Evolutionary conservation across 2,888 invertebrate genomes (phyloP), one percentile per base, ranked within the genome.

Genomic region (Lepidonotus clava): DNA sequence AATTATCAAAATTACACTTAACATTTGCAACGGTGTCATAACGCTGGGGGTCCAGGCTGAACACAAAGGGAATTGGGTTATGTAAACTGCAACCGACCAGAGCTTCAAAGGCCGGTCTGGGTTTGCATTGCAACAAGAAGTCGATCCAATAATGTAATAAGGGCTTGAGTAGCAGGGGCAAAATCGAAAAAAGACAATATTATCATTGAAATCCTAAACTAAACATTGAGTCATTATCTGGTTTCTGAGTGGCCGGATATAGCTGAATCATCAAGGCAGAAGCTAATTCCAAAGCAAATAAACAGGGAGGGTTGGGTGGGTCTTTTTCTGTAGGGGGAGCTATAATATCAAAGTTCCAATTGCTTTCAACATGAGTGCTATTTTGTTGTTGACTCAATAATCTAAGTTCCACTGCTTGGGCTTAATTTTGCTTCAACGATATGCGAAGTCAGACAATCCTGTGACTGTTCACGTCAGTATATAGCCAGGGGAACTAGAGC

Each of bases 1-100:
- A 71, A 71, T 71, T 71, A 71, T 71, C 71, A 71, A 71, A 71
- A 71, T 71, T 71, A 71, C 71, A 71, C 71, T 71, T 71, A 34
- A 34, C 71, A 71, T 71, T 71, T 38, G 14, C 38, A 71, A 14
- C 71, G 56, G 71, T 24, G 71, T 38, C 71, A 71, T 71, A 71
- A 71, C 71, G 28, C 28, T 14, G 28, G 66, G 66, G 71, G 5
- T 34, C 34, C 38, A 38, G 71, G 11, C 71, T 4, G 36, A n/a
- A 34, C 34, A 36, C 21, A 2, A 36, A 71, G n/a, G 38, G 38
- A 71, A 71, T 5, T 71, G 36, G 71, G 71, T 71, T 71, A 71
- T 71, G 71, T 71, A 71, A 71, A 71, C 71, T 71, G 14, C 36
- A 14, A 18, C 38, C 24, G 38, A 21, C 18, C 36, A 34, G 5